Evolutionary conservation across 1,140 invertebrate species (phyloP).

Genomic region (Trypoxylus dichotomus): DNA sequence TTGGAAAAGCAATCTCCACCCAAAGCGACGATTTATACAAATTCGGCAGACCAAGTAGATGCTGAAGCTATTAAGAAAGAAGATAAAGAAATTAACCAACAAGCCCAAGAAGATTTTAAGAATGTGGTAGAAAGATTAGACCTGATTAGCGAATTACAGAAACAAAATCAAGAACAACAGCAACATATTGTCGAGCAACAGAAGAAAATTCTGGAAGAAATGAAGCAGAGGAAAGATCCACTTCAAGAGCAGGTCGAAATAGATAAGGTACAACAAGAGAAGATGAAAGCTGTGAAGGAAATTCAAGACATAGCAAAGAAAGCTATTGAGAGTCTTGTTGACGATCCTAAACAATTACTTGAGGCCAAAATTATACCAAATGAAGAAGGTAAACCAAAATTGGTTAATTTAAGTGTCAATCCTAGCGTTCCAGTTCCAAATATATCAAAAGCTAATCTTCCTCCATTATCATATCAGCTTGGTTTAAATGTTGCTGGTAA

Average conservation of each 20-base stretch:
- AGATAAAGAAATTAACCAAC: conserved; percentile 57
- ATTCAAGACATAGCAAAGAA: conserved; percentile 46
- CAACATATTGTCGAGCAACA: conserved; percentile 56
- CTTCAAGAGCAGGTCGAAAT: conserved; percentile 34
- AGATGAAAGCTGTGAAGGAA: conserved; percentile 43
- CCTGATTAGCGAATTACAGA: conserved; percentile 58
- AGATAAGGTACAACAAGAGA: conserved; percentile 41
- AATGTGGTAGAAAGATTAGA: conserved; percentile 54
- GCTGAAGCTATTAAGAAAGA: conserved; percentile 59
- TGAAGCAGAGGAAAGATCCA: conserved; percentile 40
- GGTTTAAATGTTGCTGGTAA: conserved; percentile 16
- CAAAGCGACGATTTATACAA: background rate
- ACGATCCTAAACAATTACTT: conserved; percentile 10
- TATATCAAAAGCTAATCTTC: background rate
- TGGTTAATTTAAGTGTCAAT: conserved; percentile 1
- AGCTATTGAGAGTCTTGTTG: conserved; percentile 46
- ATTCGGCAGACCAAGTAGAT: conserved; percentile 44
- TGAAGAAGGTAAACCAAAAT: background rate
- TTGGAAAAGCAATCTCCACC: conserved; percentile 32
- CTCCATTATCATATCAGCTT: conserved; percentile 32
- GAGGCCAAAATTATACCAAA: background rate
- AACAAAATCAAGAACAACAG: conserved; percentile 44
- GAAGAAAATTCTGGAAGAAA: conserved; percentile 49
- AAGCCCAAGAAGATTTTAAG: conserved; percentile 51
- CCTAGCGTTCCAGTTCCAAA: background rate